These are phyloP conservation scores for Istiophorus platypterus DNA, from an alignment of 2,113 vertebrate genomes.

Conservation along the genomic window DNA sequence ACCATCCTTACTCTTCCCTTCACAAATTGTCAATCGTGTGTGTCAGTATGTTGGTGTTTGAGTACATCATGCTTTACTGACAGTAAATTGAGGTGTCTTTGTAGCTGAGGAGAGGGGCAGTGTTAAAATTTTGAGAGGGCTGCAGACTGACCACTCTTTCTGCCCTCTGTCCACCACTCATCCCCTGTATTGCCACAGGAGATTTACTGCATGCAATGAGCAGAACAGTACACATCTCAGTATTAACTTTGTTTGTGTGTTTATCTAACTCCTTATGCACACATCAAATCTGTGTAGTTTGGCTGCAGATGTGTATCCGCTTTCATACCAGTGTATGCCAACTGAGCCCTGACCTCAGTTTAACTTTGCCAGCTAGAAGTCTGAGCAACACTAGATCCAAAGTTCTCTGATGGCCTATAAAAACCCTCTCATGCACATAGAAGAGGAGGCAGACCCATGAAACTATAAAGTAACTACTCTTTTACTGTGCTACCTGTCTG, in stretches of 20 bases:
- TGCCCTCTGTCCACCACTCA: slow-evolving; percentile 20
- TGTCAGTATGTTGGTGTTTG: not conserved
- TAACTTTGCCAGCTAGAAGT: slow-evolving; percentile 45
- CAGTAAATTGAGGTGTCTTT: slow-evolving; percentile 3
- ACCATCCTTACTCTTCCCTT: not conserved
- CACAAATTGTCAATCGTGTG: not conserved
- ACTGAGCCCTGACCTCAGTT: slow-evolving; percentile 6
- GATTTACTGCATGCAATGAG: slow-evolving; percentile 45
- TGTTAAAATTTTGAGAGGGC: slow-evolving; percentile 22
- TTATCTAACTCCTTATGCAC: slow-evolving; percentile 20
- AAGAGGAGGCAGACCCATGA: slow-evolving; percentile 56
- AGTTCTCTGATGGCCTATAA: slow-evolving; percentile 48
- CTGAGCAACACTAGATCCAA: slow-evolving; percentile 30
- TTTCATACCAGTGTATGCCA: slow-evolving; percentile 30
- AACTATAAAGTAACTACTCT: slow-evolving; percentile 63
- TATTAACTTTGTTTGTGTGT: slow-evolving; percentile 17
- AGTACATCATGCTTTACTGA: not conserved
- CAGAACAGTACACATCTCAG: slow-evolving; percentile 28
- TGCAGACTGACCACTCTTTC: slow-evolving; percentile 33
- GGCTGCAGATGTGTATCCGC: slow-evolving; percentile 37
- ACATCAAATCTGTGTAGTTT: slow-evolving; percentile 13
- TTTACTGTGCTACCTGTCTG: slow-evolving; percentile 65
- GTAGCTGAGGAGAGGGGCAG: slow-evolving; percentile 16
- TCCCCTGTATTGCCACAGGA: slow-evolving; percentile 13
- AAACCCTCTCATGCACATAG: slow-evolving; percentile 54